Evolutionary conservation across 2,888 invertebrate genomes (phyloP).

Genomic region (Apotomis betuletana): DNA sequence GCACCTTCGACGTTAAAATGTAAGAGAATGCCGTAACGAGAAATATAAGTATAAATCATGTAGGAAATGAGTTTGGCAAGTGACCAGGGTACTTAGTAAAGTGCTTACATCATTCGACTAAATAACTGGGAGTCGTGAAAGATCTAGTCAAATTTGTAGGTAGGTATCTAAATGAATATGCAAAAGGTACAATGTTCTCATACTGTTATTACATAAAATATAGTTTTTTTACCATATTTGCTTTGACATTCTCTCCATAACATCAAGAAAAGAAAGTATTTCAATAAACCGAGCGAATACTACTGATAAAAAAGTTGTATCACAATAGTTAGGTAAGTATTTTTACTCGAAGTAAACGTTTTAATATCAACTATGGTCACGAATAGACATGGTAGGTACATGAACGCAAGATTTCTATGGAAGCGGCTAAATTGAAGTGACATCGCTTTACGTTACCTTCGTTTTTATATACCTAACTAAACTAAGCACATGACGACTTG

Average conservation of each 20-base stretch:
- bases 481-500: constrained; percentile 33
- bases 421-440: constrained; percentile 41
- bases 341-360: constrained; percentile 33
- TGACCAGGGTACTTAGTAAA: constrained; percentile 17
- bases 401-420: constrained; percentile 32
- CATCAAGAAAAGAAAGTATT: constrained; percentile 23
- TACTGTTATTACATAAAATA: constrained; percentile 10
- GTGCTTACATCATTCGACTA: constrained; percentile 7
- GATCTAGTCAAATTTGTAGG: constrained; percentile 5
- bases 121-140: constrained; percentile 12
- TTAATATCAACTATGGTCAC: constrained; percentile 26
- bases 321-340: constrained; percentile 62
- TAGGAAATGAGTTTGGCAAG: constrained; percentile 28
- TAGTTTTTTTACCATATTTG: background rate
- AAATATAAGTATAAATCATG: constrained; percentile 41
- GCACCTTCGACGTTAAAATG: constrained; percentile 37
- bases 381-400: constrained; percentile 8
- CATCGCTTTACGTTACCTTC: constrained; percentile 35
- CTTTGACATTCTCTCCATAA: constrained; percentile 28
- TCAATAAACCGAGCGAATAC: constrained; percentile 52
- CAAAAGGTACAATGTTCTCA: constrained; percentile 5
- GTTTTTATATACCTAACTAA: constrained; percentile 35
- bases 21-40: constrained; percentile 44
- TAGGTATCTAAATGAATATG: constrained; percentile 16
- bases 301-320: constrained; percentile 61